A percentile compares a stretch with the other conserved stretches of the same genome.
Evolutionary conservation across 1,140 invertebrate genomes (phyloP).

Genomic region (Neodiprion pinetum): DNA sequence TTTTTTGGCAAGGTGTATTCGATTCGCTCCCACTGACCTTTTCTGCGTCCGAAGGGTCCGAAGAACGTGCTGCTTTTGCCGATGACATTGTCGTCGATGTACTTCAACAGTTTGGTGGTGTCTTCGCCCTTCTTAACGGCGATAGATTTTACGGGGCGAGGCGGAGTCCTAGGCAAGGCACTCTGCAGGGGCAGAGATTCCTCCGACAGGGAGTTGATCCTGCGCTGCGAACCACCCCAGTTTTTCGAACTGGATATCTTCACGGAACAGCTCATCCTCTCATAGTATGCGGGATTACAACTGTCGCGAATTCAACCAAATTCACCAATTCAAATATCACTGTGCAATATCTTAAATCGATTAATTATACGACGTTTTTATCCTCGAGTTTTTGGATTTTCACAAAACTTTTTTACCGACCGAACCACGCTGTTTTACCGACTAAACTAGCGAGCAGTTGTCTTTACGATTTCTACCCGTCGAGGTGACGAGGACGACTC

Average conservation of each 20-base stretch:
- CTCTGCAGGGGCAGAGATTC: slow-evolving; percentile 33
- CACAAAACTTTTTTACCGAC: too few relatives aligned
- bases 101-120: slow-evolving; percentile 73
- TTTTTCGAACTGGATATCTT: slow-evolving; percentile 55
- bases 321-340: not conserved
- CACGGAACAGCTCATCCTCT: slow-evolving; percentile 59
- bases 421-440: too few relatives aligned
- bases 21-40: slow-evolving; percentile 66
- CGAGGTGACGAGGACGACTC: too few relatives aligned
- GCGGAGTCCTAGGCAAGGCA: slow-evolving; percentile 24
- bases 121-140: slow-evolving; percentile 68
- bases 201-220: slow-evolving; percentile 55
- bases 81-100: slow-evolving; percentile 81
- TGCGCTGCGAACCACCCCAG: slow-evolving; percentile 55
- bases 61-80: slow-evolving; percentile 80
- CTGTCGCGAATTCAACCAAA: not conserved
- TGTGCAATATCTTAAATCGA: not conserved
- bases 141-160: slow-evolving; percentile 51
- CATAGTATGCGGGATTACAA: slow-evolving; percentile 36
- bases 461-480: too few relatives aligned
- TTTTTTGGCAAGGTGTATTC: too few relatives aligned
- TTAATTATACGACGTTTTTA: not conserved
- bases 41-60: slow-evolving; percentile 81
- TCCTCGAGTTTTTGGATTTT: too few relatives aligned
- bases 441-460: too few relatives aligned